These are phyloP conservation scores for Rynchops niger DNA, from an alignment of 2,113 vertebrate species.

Conservation along the genomic window DNA sequence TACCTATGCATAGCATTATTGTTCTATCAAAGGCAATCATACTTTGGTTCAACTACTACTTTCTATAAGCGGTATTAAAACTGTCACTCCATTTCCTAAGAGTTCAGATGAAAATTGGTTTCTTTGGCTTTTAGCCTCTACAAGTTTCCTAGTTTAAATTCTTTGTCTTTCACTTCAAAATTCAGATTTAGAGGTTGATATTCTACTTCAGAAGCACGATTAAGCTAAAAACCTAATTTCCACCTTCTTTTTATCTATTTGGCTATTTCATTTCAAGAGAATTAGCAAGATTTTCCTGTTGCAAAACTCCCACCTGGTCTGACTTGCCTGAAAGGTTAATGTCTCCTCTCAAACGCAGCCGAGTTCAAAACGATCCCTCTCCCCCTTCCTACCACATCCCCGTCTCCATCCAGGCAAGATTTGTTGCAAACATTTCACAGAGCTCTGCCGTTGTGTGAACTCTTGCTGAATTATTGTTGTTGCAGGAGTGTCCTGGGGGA, in stretches of 20 bases:
- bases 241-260: background rate
- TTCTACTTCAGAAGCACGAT: background rate
- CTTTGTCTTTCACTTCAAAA: slow-evolving; percentile 4
- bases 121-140: background rate
- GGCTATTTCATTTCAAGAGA: background rate
- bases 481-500: slow-evolving; percentile 54
- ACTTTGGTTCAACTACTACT: background rate
- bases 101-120: background rate
- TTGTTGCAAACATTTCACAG: slow-evolving; percentile 38
- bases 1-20: background rate
- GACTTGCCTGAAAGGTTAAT: background rate
- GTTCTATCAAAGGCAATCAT: background rate
- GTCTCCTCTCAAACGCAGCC: background rate
- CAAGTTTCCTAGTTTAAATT: background rate
- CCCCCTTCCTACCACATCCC: background rate
- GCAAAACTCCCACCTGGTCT: background rate
- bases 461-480: slow-evolving; percentile 57
- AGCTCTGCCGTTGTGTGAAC: slow-evolving; percentile 30
- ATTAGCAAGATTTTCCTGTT: background rate
- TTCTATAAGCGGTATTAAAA: background rate
- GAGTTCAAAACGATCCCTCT: background rate
- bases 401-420: slow-evolving; percentile 22
- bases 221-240: background rate
- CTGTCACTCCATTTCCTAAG: background rate
- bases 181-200: slow-evolving; percentile 8